Base-by-base conservation (phyloP, 1,140 invertebrate genomes). In the Lordiphosa collinella region DNA sequence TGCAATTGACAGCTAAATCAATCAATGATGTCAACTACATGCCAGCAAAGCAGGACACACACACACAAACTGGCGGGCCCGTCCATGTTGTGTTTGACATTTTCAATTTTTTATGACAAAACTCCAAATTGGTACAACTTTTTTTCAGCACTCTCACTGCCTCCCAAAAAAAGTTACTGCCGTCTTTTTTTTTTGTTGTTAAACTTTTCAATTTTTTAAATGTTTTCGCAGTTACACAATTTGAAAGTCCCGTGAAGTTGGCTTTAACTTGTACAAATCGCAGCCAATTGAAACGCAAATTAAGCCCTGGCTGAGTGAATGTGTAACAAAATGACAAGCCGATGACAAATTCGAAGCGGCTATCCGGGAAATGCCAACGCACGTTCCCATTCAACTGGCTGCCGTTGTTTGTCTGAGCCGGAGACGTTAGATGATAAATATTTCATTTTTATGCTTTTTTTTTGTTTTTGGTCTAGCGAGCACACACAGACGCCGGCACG, bases 1-100 rank as follows among this genome's bases (percentile, higher is more conserved):
- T 86, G 82, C 82, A 86, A 86, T 86, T 86, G 82, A 87, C 82
- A 86, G 82, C 82, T 86, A 86, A 86, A 86, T 86, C 82, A 86
- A 86, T 86, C 82, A 86, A 84, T 86, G 82, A 86, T 86, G 82
- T 86, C 82, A 86, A 85, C 79, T 84, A 84, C 78, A 84, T 78
- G 78, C 78, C 68, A 67, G 52, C 67, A 49, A 68, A 43, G 64
- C 46, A 55, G 70, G 53, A 57, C 60, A 53, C 31, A 44, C 54
- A 60, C 59, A 50, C 44, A 29, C 59, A 53, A 79, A 74, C 65
- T 60, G 72, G 53, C 67, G 40, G 16, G 47, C 49, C 32, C 53
- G 68, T 59, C 69, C 54, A 73, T 36, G 67, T 80, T 80, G 76
- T 62, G 84, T 82, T 73, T 78, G 76, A 82, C 76, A 82, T 84